Evolutionary conservation across 2,888 invertebrate genomes (phyloP), one percentile per base, ranked within the genome.

Genomic region (Tiliacea citrago): DNA sequence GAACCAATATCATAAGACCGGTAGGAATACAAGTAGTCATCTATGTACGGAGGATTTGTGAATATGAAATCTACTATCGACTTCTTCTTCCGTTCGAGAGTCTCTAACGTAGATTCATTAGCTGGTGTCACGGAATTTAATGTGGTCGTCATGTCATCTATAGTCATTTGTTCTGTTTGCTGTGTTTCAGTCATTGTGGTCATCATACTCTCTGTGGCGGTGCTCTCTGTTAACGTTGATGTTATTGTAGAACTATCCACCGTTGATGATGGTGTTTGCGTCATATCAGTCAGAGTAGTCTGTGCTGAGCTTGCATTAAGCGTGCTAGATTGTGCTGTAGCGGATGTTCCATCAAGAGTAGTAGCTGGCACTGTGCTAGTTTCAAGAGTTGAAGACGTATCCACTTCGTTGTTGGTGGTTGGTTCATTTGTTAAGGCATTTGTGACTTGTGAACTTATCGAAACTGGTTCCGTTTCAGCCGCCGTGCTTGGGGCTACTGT

Each of bases 21-120:
- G 84, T 95, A 95, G 35, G 66, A 66, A 68, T 93, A 88, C 51
- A 92, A 87, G 77, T 94, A 94, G 82, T 95, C 95, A 35, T 95
- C 93, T 45, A 93, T 84, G 77, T 94, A 94, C 0, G 95, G 94
- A 6, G 95, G 95, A 85, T 93, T 93, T 39, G 93, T 95, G 68
- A 92, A 95, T 81, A 96, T 91, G 69, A 95, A 96, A 86, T 96
- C 95, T 10, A 94, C 93, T 45, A 95, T 90, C 2, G 96, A 96
- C 86, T 93, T 96, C 80, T 96, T 96, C 62, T 92, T 91, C 69
- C 96, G 89, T 79, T 94, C 89, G 5, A 95, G 90, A 2, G 94
- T 95, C 89, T 95, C 95, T 86, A 94, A 82, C 4, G 89, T 87
- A 8, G 93, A 89, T 65, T 88, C 90, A 69, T 83, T 90, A 45